Evolutionary conservation across 2,888 invertebrate genomes (phyloP), one percentile per base, ranked within the genome.

Genomic region (Nebria brevicollis): DNA sequence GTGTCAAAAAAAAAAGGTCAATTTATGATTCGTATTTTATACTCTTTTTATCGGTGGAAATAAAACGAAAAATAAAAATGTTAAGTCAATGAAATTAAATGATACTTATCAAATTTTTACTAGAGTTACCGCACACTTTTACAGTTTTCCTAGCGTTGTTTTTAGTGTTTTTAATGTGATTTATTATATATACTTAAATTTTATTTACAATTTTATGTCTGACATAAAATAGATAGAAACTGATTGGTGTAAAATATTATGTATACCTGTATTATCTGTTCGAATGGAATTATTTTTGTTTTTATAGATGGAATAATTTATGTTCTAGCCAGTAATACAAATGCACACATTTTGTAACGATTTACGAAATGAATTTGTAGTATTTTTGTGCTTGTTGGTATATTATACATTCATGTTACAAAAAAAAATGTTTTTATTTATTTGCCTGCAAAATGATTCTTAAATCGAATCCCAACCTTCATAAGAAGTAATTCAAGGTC

Each of bases 331-430:
- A 6, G 34, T 66, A 80, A 73, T 41, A 26, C 26, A 73, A 41
- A 42, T 75, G 80, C 80, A 80, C 80, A 80, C 75, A 72, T 80
- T 80, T 80, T 80, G 80, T 80, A 80, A 41, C 42, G 1, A 15
- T 80, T 70, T 80, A 80, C 80, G 75, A 70, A 80, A 75, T 41
- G 68, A 78, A 78, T 20, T 34, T 68, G 25, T 70, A 80, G 54
- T 75, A 80, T 75, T 80, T 80, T 80, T 80, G 75, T 80, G 80
- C 80, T 80, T 80, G 80, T 80, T 80, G 80, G 70, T 80, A 80
- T 80, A 80, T 75, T 80, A 75, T 80, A 80, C 80, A 75, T 75
- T 75, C 80, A 80, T 80, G 80, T 80, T 80, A 75, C 80, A 54
- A 68, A 75, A 75, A 20, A 54, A 25, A 74, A 15, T 72, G 8